These are phyloP conservation scores for Paralinhomoeus sp. DNA, from an alignment of 2,888 invertebrate genomes.

Conservation along the genomic window DNA sequence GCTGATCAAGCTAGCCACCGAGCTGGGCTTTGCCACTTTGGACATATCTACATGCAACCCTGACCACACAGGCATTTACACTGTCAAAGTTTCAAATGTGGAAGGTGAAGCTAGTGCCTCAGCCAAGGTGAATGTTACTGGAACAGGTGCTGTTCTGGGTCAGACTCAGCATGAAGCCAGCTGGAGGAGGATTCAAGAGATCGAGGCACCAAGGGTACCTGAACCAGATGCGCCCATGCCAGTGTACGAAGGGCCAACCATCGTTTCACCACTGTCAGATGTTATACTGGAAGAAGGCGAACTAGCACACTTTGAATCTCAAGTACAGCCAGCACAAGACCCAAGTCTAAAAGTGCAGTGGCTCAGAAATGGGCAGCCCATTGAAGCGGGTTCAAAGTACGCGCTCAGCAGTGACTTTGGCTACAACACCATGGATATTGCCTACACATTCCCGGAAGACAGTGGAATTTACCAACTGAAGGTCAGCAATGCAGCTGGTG, in stretches of 20 bases:
- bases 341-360: conserved; percentile 52
- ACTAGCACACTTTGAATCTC: conserved; percentile 67
- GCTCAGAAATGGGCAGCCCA: conserved; percentile 22
- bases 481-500: conserved; percentile 66
- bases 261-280: not conserved
- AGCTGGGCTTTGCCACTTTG: conserved; percentile 74
- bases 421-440: conserved; percentile 65
- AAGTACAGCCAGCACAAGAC: conserved; percentile 64
- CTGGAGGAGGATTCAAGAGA: conserved; percentile 59
- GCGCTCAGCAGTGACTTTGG: conserved; percentile 87
- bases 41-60: conserved; percentile 41
- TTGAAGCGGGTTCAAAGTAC: conserved; percentile 22
- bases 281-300: conserved; percentile 49
- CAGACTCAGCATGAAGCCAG: conserved; percentile 82
- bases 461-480: conserved; percentile 39
- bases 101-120: conserved; percentile 85
- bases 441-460: conserved; percentile 55
- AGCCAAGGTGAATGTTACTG: conserved; percentile 64
- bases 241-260: not conserved
- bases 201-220: conserved; percentile 36
- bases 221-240: not conserved
- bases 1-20: conserved; percentile 42
- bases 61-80: conserved; percentile 79
- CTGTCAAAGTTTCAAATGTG: conserved; percentile 70
- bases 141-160: conserved; percentile 40